Evolutionary conservation across 2,888 invertebrate species (phyloP), one percentile per base, ranked within the genome.

Genomic region (Mythimna vitellina): DNA sequence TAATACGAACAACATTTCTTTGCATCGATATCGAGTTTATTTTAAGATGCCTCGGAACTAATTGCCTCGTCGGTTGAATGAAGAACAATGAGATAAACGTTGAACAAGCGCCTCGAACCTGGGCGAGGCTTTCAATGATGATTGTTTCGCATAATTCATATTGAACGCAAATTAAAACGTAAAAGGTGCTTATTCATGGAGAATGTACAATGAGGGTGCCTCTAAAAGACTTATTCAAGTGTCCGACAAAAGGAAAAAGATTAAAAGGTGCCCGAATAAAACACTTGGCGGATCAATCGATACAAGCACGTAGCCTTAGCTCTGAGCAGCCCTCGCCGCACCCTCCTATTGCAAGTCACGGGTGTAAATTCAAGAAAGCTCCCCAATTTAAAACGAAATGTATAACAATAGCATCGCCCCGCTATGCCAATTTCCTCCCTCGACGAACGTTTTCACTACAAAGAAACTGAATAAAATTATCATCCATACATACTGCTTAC

Each of bases 301-400:
- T 91, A 88, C 81, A 84, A 89, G 88, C 77, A 87, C 81, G 89
- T 83, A 84, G 81, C 82, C 53, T 78, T 49, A 73, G 78, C 78
- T 65, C 64, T 74, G 78, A 82, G 74, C 88, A 86, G 88, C 90
- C 92, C 89, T 90, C 89, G 85, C 80, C 86, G 88, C 88, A 88
- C 91, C 92, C 92, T 90, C 90, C 88, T 88, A 87, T 86, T 92
- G 94, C 94, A 95, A 96, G 95, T 95, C 95, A 95, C 93, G 93
- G 94, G 93, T 94, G 95, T 94, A 94, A 95, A 95, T 95, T 95
- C 93, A 95, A 96, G 95, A 95, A 96, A 95, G 93, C 93, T 94
- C 96, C 94, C 92, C 94, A 95, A 95, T 95, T 96, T 95, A 94
- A 95, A 95, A 91, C 91, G 94, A 93, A 94, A 95, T 93, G 92